phyloP scores from a whole-genome alignment of 2,113 vertebrate species.

The Caloenas nicobarica region DNA sequence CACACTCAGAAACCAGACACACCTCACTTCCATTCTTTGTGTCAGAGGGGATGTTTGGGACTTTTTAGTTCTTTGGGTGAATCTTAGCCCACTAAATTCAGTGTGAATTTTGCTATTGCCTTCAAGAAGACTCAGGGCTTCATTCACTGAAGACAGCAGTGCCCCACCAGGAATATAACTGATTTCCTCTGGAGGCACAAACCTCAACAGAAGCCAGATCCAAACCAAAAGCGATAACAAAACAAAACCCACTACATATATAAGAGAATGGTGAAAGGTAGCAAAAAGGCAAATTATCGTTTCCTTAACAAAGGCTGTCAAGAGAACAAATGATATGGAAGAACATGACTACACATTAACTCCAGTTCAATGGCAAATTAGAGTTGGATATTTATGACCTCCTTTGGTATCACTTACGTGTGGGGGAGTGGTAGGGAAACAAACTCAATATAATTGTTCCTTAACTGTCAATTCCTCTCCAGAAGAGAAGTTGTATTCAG shows the following conservation, averaged over 20 bases:
- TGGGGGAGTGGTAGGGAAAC: neutral
- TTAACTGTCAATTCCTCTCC: neutral
- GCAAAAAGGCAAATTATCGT: constrained; percentile 3
- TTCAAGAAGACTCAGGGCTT: neutral
- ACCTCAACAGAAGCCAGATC: neutral
- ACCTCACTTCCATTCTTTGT: neutral
- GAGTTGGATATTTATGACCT: neutral
- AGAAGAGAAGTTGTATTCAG: neutral
- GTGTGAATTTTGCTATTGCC: neutral
- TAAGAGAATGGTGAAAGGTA: neutral
- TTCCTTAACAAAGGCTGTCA: constrained; percentile 22
- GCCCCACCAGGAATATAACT: neutral
- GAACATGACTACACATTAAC: neutral
- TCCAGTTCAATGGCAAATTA: neutral
- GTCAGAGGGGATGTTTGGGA: neutral
- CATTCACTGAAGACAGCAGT: neutral
- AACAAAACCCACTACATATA: neutral
- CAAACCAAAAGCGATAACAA: neutral
- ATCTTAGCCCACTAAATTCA: neutral
- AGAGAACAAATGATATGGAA: constrained; percentile 1
- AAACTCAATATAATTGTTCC: neutral
- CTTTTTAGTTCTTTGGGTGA: neutral
- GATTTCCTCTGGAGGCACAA: neutral
- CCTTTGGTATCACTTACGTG: neutral
- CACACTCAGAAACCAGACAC: neutral